These are phyloP conservation scores for Zapus hudsonius DNA, from an alignment of 2,113 vertebrate genomes.

Conservation along the genomic window DNA sequence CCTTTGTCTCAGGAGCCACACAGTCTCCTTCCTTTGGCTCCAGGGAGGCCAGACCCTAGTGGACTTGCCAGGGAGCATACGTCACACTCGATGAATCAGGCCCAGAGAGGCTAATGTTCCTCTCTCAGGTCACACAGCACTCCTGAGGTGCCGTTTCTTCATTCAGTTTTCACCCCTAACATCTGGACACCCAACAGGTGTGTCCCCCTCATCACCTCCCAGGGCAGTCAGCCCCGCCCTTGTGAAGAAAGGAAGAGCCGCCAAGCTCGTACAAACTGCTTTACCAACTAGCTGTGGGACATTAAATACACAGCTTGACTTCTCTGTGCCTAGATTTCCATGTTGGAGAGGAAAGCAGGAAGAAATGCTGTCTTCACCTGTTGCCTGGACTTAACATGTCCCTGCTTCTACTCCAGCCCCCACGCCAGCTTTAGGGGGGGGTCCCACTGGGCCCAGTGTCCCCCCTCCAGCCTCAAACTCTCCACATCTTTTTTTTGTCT, in stretches of 20 bases:
- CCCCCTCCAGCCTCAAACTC: neutral
- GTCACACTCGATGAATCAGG: too few relatives aligned
- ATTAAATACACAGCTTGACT: neutral
- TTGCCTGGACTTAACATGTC: neutral
- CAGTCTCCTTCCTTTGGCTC: neutral
- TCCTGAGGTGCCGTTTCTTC: neutral
- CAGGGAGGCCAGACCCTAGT: neutral
- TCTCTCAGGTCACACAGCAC: conserved; percentile 1
- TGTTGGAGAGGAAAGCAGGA: neutral
- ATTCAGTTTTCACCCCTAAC: neutral
- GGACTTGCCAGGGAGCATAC: too few relatives aligned
- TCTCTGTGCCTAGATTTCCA: neutral
- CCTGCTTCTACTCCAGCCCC: neutral
- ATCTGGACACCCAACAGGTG: neutral
- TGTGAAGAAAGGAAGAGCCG: neutral
- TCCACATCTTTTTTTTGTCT: rapidly evolving
- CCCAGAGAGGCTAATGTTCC: neutral
- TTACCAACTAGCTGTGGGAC: neutral
- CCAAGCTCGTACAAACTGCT: neutral
- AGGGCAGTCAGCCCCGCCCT: neutral
- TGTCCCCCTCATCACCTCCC: neutral
- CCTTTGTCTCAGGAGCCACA: neutral
- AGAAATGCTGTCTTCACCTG: neutral
- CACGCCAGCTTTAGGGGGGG: neutral
- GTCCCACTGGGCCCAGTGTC: too few relatives aligned